A percentile compares a stretch with the other conserved stretches of the same genome.
Evolutionary conservation across 1,140 invertebrate species (phyloP).

Genomic region (Macrocentrus cingulum): DNA sequence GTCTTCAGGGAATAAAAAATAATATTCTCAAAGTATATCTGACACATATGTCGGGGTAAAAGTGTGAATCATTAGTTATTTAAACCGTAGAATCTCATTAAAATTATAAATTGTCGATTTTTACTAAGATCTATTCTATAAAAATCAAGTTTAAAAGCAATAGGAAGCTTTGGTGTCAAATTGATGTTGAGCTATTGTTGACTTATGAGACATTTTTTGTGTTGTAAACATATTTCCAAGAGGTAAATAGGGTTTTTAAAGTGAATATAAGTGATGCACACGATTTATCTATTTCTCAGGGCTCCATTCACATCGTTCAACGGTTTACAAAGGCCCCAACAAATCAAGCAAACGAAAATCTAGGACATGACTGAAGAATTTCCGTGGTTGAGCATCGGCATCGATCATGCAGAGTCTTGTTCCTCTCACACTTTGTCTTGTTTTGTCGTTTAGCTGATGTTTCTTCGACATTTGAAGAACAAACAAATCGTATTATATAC

Average conservation of each 20-base stretch:
- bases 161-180: too few species aligned
- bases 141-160: too few species aligned
- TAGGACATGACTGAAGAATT: background rate
- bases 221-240: too few species aligned
- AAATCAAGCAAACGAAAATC: background rate
- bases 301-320: too few species aligned
- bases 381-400: constrained; percentile 4
- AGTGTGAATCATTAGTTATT: background rate
- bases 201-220: too few species aligned
- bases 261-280: too few species aligned
- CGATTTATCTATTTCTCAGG: constrained; percentile 15
- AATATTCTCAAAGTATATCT: background rate
- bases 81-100: constrained; percentile 2
- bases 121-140: too few species aligned
- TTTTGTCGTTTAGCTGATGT: constrained; percentile 1
- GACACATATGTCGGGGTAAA: background rate
- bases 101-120: background rate
- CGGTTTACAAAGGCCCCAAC: too few species aligned
- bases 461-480: background rate
- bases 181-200: too few species aligned
- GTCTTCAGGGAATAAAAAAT: background rate
- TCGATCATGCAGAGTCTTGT: constrained; percentile 16
- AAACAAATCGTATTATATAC: too few species aligned
- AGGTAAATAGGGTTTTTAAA: too few species aligned
- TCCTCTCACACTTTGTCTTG: background rate